Base-by-base conservation (phyloP, 2,888 invertebrate genomes). In the Acanthosepion esculentum region DNA sequence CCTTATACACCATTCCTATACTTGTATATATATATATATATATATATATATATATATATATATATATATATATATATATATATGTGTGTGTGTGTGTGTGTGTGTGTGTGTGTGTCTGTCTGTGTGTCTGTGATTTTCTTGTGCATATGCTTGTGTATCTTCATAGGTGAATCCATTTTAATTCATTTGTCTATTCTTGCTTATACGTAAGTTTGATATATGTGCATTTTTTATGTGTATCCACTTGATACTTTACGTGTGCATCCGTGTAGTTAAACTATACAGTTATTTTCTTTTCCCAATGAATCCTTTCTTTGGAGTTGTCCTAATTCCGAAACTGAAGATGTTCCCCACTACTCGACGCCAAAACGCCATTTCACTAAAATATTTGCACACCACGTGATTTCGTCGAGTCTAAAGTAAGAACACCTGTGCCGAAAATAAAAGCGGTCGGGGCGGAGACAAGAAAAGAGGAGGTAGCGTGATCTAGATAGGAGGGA, bases 391-490 rank as follows among this genome's bases (percentile, higher is more conserved):
- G 78, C n/a, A n/a, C 5, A n/a, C n/a, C n/a, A n/a, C n/a, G 78
- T 78, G 12, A 78, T 1, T 78, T n/a, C 78, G 23, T n/a, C n/a
- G 78, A 78, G 78, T 15, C 78, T n/a, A 78, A 78, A 78, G 78
- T 78, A n/a, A 78, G 78, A n/a, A 78, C 78, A 78, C n/a, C 78
- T 78, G 78, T 78, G n/a, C 78, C 12, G n/a, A 78, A 78, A 78
- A 78, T n/a, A 78, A 78, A 78, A 78, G 78, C 78, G 78, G 78
- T 78, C 78, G 78, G 64, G 29, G n/a, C 78, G 78, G 78, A 78
- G n/a, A 78, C 78, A 78, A 78, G 78, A 78, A 78, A 5, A 15
- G 78, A 12, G n/a, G 78, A 12, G n/a, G 12, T 33, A 78, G n/a
- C 8, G 29, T 23, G 12, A n/a, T 8, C 1, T 29, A 29, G 29